Evolutionary conservation across 1,140 invertebrate genomes (phyloP).

Genomic region (Thalassaphorura encarpata): DNA sequence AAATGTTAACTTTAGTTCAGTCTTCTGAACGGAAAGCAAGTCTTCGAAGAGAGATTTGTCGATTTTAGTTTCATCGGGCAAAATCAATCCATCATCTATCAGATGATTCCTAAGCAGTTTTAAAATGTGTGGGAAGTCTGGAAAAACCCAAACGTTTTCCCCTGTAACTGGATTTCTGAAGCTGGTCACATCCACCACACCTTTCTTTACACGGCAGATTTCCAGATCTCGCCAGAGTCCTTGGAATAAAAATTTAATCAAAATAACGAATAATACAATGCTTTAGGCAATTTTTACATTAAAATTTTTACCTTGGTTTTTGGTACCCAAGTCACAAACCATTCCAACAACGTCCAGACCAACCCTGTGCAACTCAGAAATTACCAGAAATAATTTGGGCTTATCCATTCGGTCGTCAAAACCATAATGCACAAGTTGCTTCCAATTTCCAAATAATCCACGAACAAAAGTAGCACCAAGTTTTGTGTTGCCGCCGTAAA

Average conservation of each 20-base stretch:
- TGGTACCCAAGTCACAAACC: constrained; percentile 36
- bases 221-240: constrained; percentile 35
- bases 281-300: too few species aligned
- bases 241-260: too few species aligned
- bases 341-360: constrained; percentile 35
- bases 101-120: constrained; percentile 35
- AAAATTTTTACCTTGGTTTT: too few species aligned
- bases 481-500: constrained; percentile 14
- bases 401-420: constrained; percentile 12
- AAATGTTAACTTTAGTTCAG: not conserved
- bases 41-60: constrained; percentile 16
- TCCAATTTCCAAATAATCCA: constrained; percentile 11
- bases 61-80: constrained; percentile 12
- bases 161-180: constrained; percentile 29
- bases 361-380: constrained; percentile 30
- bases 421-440: constrained; percentile 18
- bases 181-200: not conserved
- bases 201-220: constrained; percentile 15
- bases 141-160: constrained; percentile 30
- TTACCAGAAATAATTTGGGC: not conserved
- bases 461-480: constrained; percentile 9
- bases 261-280: too few species aligned
- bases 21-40: not conserved
- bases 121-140: constrained; percentile 33
- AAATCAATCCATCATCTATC: constrained; percentile 32